Percentiles rank a stretch among this genome's conserved stretches.
Evolutionary conservation across 2,888 invertebrate genomes (phyloP).

Genomic region (Petrolisthes cinctipes): DNA sequence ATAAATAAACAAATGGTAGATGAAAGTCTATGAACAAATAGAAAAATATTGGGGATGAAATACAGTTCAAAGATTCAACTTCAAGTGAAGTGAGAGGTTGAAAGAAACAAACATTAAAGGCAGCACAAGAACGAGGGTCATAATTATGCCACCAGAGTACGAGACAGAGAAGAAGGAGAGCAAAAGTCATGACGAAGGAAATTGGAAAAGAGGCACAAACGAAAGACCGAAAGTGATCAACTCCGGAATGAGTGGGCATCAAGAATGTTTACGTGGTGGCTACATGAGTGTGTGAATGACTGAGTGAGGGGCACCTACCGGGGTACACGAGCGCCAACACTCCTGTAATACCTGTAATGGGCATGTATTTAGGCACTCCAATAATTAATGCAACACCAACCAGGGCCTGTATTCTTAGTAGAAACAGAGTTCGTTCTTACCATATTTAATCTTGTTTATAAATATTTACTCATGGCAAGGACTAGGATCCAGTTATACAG

Average conservation of each 20-base stretch:
- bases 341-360: constrained; percentile 58
- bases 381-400: background rate
- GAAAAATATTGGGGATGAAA: background rate
- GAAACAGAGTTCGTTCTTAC: too few relatives aligned
- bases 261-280: too few relatives aligned
- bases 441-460: too few relatives aligned
- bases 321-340: constrained; percentile 29
- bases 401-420: too few relatives aligned
- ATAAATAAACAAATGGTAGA: background rate
- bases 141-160: background rate
- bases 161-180: background rate
- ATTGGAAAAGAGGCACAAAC: background rate
- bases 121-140: background rate
- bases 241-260: background rate
- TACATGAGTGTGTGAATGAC: background rate
- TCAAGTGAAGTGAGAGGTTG: background rate
- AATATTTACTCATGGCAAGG: too few relatives aligned
- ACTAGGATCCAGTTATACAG: too few relatives aligned
- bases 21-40: background rate
- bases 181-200: background rate
- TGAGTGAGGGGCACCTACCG: constrained; percentile 39
- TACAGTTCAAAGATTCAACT: background rate
- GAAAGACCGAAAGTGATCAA: background rate
- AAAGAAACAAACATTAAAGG: background rate
- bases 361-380: background rate